phyloP scores from a whole-genome alignment of 1,140 invertebrate species.

The Hormaphis cornu region DNA sequence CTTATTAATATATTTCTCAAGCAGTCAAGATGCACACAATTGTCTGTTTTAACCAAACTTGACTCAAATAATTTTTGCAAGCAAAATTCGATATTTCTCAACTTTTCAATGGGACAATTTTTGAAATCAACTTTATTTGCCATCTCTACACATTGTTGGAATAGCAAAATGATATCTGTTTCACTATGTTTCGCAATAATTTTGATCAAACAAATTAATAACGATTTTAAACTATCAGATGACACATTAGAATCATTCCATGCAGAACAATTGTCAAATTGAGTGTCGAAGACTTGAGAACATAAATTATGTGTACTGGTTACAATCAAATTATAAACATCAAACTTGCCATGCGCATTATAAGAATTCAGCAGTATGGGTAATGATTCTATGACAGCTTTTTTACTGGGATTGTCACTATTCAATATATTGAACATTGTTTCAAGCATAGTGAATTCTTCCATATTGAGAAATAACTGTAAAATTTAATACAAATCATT shows the following conservation, averaged over 20 bases:
- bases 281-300: background rate
- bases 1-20: slow-evolving; percentile 2
- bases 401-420: background rate
- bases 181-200: background rate
- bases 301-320: background rate
- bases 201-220: background rate
- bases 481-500: slow-evolving; percentile 17
- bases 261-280: background rate
- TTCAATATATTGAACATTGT: slow-evolving; percentile 20
- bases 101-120: background rate
- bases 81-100: slow-evolving; percentile 1
- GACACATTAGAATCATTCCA: slow-evolving; percentile 16
- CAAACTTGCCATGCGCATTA: background rate
- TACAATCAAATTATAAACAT: background rate
- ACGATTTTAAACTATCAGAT: background rate
- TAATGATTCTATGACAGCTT: background rate
- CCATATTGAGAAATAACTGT: slow-evolving; percentile 11
- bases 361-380: background rate
- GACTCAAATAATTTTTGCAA: background rate
- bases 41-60: background rate
- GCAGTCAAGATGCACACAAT: background rate
- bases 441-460: slow-evolving; percentile 1
- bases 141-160: background rate
- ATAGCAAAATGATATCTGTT: background rate
- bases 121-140: background rate